These are phyloP conservation scores for Channallabes apus DNA, from an alignment of 2,797 vertebrate species.

Conservation along the genomic window DNA sequence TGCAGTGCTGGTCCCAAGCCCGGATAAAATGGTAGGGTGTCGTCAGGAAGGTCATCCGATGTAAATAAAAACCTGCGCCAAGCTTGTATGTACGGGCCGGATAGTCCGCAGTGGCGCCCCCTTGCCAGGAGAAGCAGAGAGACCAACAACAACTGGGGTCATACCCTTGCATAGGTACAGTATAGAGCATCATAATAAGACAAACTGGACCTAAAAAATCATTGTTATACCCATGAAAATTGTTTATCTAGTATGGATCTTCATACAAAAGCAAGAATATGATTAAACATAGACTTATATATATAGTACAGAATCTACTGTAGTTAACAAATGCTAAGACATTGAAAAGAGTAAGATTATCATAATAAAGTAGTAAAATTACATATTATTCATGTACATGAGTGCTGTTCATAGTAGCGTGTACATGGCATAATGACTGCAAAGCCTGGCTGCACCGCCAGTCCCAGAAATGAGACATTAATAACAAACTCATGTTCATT, in stretches of 20 bases:
- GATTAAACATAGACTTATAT: background rate
- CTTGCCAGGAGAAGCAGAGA: too few species aligned
- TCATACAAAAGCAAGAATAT: background rate
- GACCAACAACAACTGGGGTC: too few species aligned
- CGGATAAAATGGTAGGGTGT: too few species aligned
- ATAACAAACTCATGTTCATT: constrained; percentile 36
- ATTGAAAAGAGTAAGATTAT: too few species aligned
- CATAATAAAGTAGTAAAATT: background rate
- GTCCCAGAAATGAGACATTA: constrained; percentile 25
- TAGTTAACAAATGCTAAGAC: background rate
- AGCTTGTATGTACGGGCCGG: too few species aligned
- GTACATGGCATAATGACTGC: background rate
- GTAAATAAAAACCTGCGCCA: too few species aligned
- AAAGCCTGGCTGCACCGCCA: background rate
- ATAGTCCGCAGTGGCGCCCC: too few species aligned
- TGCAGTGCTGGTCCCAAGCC: too few species aligned
- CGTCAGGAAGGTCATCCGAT: too few species aligned
- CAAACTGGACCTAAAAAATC: background rate
- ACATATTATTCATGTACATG: background rate
- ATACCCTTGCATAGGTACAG: too few species aligned
- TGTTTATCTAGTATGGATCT: background rate
- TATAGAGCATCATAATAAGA: background rate
- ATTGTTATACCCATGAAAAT: background rate
- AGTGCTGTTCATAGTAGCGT: background rate
- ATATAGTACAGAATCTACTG: background rate